Conservation (phyloP, 2,797 vertebrate genomes). For the Karalla daura region DNA sequence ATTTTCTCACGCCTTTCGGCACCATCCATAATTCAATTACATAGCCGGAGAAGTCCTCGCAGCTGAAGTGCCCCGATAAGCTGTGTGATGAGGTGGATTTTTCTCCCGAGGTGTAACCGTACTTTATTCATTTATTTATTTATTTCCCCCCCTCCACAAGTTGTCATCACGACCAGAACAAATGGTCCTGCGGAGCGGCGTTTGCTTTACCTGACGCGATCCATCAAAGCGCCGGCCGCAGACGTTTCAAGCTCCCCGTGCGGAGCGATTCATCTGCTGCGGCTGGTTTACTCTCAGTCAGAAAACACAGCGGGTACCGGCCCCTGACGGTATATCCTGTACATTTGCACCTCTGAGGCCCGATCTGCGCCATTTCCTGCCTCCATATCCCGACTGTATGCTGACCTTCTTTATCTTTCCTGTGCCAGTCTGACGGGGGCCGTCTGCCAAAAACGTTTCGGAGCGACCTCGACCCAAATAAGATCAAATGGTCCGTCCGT, state of each 20-base stretch:
- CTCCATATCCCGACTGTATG: neutral
- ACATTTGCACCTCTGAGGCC: conserved; percentile 11
- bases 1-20: neutral
- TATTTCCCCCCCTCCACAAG: too few species aligned
- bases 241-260: neutral
- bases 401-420: conserved; percentile 29
- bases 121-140: neutral
- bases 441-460: neutral
- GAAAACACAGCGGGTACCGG: too few species aligned
- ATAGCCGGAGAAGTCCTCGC: neutral
- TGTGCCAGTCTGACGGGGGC: neutral
- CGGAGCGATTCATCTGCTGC: neutral
- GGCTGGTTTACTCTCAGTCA: neutral
- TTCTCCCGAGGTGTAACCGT: neutral
- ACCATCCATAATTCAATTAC: neutral
- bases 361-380: conserved; percentile 36
- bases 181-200: neutral
- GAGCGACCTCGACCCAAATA: neutral
- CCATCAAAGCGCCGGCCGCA: neutral
- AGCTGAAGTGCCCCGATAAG: neutral
- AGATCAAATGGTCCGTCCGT: too few species aligned
- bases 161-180: neutral
- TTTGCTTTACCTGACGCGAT: neutral
- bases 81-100: neutral
- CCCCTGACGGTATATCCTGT: conserved; percentile 39